These are phyloP conservation scores for Cyphomyrmex costatus DNA, from an alignment of 1,140 invertebrate genomes.

Conservation along the genomic window DNA sequence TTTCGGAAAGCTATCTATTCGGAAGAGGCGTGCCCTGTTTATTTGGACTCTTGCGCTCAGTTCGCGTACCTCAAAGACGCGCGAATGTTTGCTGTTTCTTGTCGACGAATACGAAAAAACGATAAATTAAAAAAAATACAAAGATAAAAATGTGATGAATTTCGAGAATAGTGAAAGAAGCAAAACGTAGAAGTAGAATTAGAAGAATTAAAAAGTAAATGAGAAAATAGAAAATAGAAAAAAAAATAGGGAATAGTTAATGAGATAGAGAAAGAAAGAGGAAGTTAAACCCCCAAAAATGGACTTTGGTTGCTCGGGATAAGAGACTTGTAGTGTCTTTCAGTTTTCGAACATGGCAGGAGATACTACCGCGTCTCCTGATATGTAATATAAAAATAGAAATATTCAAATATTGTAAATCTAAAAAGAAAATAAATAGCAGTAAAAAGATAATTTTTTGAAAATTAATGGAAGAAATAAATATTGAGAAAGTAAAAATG, in stretches of 20 bases:
- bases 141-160: neutral
- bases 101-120: conserved; percentile 11
- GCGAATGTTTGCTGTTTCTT: conserved; percentile 72
- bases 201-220: conserved; percentile 7
- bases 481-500: neutral
- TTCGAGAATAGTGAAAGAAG: neutral
- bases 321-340: too few relatives aligned
- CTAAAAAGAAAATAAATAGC: neutral
- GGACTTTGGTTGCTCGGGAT: too few relatives aligned
- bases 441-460: neutral
- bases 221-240: neutral
- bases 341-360: too few relatives aligned
- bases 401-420: neutral
- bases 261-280: too few relatives aligned
- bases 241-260: too few relatives aligned
- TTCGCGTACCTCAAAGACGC: conserved; percentile 59
- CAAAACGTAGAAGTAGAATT: neutral
- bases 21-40: conserved; percentile 60
- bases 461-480: neutral
- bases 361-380: too few relatives aligned
- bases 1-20: conserved; percentile 29
- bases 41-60: conserved; percentile 64
- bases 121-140: conserved; percentile 2
- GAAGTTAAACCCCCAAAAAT: too few relatives aligned
- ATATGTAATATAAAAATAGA: neutral